Conservation (phyloP, 2,888 invertebrate species). For the Lacanobia wlatinum region DNA sequence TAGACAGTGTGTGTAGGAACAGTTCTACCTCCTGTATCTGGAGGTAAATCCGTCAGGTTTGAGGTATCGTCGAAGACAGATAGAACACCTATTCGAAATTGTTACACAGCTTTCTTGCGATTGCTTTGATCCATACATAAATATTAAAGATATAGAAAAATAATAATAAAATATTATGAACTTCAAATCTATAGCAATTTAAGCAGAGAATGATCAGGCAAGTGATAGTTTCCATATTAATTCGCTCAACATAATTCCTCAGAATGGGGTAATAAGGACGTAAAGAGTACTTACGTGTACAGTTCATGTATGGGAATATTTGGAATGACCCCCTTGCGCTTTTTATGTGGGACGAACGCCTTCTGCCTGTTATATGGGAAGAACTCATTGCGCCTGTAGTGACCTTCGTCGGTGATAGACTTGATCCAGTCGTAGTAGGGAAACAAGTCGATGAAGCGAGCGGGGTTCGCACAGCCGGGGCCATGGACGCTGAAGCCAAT, state of each 20-base stretch:
- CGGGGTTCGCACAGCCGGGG: conserved; percentile 77
- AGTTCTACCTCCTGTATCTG: too few species aligned
- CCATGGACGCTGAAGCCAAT: conserved; percentile 78
- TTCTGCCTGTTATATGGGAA: not conserved
- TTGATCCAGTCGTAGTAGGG: conserved; percentile 75
- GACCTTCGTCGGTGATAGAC: conserved; percentile 56
- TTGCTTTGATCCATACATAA: too few species aligned
- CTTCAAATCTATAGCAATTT: not conserved
- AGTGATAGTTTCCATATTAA: not conserved
- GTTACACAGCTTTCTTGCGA: too few species aligned
- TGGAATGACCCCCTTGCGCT: not conserved
- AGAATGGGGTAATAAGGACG: not conserved
- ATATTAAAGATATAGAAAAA: too few species aligned
- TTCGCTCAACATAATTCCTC: not conserved
- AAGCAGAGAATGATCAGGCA: not conserved
- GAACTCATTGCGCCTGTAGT: not conserved
- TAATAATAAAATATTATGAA: not conserved
- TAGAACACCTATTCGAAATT: too few species aligned
- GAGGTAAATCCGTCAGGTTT: not conserved
- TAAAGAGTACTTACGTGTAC: conserved; percentile 37
- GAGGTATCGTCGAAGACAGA: too few species aligned
- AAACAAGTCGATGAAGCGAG: conserved; percentile 74
- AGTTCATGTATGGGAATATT: conserved; percentile 34
- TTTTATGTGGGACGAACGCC: not conserved
- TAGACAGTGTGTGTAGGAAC: not conserved